Conservation (phyloP, 2,113 vertebrate genomes). For the Lepisosteus oculatus region DNA sequence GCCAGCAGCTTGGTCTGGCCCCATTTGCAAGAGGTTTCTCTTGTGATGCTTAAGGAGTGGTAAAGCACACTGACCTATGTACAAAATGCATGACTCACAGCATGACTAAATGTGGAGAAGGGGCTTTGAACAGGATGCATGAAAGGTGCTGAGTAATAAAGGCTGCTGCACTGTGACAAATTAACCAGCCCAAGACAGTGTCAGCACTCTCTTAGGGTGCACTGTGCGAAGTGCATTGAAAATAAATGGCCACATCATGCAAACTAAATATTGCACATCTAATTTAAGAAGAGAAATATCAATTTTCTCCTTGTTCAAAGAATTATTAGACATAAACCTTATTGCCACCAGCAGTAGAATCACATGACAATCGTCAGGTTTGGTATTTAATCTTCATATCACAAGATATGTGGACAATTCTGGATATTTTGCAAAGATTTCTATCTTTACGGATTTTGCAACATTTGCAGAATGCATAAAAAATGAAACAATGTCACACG, state of each 20-base stretch:
- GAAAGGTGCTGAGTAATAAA: slow-evolving; percentile 8
- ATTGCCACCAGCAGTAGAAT: no score
- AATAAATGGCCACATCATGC: background rate
- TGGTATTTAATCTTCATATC: no score
- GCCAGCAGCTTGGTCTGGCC: background rate
- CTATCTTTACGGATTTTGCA: no score
- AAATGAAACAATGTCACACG: no score
- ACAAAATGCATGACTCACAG: background rate
- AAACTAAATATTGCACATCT: background rate
- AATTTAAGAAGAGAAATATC: background rate
- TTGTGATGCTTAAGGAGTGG: background rate
- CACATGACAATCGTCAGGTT: no score
- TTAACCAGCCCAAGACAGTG: background rate
- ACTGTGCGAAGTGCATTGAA: background rate
- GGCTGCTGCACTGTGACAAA: background rate
- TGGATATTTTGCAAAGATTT: no score
- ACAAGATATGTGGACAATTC: no score
- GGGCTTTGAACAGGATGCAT: background rate
- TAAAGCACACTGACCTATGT: background rate
- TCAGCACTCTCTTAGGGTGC: background rate
- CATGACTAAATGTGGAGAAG: background rate
- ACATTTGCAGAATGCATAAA: no score
- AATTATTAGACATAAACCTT: background rate
- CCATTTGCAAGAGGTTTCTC: background rate
- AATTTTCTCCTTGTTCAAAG: background rate